phyloP scores from a whole-genome alignment of 2,797 vertebrate species.

The Melanotaenia parkinsoni region DNA sequence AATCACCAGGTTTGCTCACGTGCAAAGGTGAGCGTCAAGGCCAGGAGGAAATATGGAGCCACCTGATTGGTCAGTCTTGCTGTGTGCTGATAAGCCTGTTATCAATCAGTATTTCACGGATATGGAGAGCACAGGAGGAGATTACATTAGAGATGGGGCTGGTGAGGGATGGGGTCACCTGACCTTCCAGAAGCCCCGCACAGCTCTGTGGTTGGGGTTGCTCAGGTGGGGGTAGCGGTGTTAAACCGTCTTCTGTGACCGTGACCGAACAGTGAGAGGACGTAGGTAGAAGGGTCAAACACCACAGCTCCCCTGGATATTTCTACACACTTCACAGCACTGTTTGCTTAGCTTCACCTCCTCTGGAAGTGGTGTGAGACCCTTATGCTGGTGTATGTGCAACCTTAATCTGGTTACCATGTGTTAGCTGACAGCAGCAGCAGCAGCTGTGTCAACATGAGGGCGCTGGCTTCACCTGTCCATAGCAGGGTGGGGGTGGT shows the following conservation, averaged over 20 bases:
- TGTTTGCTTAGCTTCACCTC: slow-evolving; percentile 1
- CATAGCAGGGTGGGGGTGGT: no score
- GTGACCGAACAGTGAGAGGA: no score
- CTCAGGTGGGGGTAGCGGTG: slow-evolving; percentile 49
- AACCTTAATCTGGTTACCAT: slow-evolving; percentile 45
- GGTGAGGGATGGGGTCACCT: slow-evolving; percentile 35
- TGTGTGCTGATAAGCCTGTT: slow-evolving; percentile 23
- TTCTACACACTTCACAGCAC: not conserved
- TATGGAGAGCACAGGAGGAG: slow-evolving; percentile 29
- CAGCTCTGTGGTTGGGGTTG: slow-evolving; percentile 7
- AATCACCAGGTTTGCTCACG: slow-evolving; percentile 56
- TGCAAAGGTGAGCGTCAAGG: slow-evolving; percentile 65
- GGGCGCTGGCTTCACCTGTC: slow-evolving; percentile 11
- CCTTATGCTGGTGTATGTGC: slow-evolving; percentile 7
- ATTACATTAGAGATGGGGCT: slow-evolving; percentile 34
- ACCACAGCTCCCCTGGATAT: no score
- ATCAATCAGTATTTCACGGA: slow-evolving; percentile 66
- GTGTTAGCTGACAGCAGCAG: slow-evolving; percentile 58
- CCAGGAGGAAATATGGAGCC: slow-evolving; percentile 19
- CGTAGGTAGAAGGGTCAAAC: no score
- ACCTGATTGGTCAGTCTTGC: slow-evolving; percentile 21
- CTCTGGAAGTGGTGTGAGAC: not conserved
- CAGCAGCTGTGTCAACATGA: slow-evolving; percentile 75
- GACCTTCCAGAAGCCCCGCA: slow-evolving; percentile 52
- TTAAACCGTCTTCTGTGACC: no score